Percentiles rank a stretch among this genome's conserved stretches.
phyloP scores from a whole-genome alignment of 2,113 vertebrate genomes.

The Platycercus adscitus region DNA sequence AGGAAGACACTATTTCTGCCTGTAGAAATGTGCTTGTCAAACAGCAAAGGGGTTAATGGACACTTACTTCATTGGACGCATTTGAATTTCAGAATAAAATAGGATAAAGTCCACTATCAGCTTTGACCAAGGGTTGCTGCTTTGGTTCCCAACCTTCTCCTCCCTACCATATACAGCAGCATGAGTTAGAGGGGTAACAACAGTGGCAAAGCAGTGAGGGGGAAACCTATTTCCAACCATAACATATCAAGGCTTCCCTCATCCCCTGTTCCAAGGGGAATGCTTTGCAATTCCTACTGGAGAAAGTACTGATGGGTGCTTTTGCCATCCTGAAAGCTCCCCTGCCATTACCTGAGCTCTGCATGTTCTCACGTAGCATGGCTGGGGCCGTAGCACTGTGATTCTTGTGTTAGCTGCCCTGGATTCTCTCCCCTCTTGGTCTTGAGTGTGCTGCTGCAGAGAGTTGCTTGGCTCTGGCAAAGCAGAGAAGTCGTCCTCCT shows the following conservation, averaged over 20 bases:
- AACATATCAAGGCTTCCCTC: not conserved
- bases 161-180: not conserved
- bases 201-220: not conserved
- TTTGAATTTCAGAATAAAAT: not conserved
- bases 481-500: not conserved
- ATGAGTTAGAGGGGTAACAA: not conserved
- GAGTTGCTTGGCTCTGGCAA: not conserved
- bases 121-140: not conserved
- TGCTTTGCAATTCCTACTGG: not conserved
- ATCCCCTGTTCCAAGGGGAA: not conserved
- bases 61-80: not conserved
- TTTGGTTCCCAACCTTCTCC: not conserved
- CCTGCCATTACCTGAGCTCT: not conserved
- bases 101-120: not conserved
- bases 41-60: not conserved
- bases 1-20: not conserved
- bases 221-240: not conserved
- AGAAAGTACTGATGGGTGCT: not conserved
- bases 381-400: not conserved
- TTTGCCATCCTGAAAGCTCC: not conserved
- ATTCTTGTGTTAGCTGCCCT: not conserved
- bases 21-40: not conserved
- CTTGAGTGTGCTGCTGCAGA: not conserved
- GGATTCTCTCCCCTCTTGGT: not conserved
- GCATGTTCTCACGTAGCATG: fast-evolving